Percentiles rank a stretch among this genome's conserved stretches.
These are phyloP conservation scores for Coelopa frigida DNA, from an alignment of 1,140 invertebrate species.

Conservation along the genomic window DNA sequence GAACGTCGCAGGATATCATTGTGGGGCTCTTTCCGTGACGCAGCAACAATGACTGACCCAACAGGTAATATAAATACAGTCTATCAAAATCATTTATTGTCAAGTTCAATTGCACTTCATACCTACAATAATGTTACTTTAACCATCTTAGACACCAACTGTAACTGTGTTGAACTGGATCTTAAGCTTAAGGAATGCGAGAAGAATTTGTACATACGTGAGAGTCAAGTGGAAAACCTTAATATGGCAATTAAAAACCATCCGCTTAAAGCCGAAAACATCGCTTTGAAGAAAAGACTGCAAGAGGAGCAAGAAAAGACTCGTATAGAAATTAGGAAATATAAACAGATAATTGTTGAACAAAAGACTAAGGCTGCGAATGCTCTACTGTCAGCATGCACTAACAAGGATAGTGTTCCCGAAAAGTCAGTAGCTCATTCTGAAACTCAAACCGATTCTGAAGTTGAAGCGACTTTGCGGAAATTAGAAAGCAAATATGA, in stretches of 20 bases:
- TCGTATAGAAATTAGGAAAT: slow-evolving; percentile 3
- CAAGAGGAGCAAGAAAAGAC: slow-evolving; percentile 9
- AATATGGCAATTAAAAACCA: slow-evolving; percentile 10
- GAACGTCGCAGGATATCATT: slow-evolving; percentile 6
- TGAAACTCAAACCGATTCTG: slow-evolving; percentile 6
- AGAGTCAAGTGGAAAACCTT: slow-evolving; percentile 7
- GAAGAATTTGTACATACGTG: slow-evolving; percentile 5
- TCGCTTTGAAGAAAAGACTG: background rate
- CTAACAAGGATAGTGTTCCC: no score
- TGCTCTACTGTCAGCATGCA: slow-evolving; percentile 1
- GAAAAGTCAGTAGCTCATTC: no score
- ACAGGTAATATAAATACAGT: background rate
- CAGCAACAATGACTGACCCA: slow-evolving; percentile 10
- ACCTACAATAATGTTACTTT: slow-evolving; percentile 5
- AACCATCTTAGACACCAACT: background rate
- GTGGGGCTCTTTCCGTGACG: slow-evolving; percentile 6
- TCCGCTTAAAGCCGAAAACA: slow-evolving; percentile 10
- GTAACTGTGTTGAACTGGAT: slow-evolving; percentile 3
- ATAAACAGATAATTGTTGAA: slow-evolving; percentile 6
- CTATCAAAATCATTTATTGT: no score
- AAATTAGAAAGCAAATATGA: slow-evolving; percentile 5
- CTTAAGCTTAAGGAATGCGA: slow-evolving; percentile 8
- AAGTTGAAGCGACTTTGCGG: background rate
- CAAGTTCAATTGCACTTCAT: background rate
- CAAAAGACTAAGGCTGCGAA: slow-evolving; percentile 1